phyloP scores from a whole-genome alignment of 2,113 vertebrate genomes.

The Gobio gobio region DNA sequence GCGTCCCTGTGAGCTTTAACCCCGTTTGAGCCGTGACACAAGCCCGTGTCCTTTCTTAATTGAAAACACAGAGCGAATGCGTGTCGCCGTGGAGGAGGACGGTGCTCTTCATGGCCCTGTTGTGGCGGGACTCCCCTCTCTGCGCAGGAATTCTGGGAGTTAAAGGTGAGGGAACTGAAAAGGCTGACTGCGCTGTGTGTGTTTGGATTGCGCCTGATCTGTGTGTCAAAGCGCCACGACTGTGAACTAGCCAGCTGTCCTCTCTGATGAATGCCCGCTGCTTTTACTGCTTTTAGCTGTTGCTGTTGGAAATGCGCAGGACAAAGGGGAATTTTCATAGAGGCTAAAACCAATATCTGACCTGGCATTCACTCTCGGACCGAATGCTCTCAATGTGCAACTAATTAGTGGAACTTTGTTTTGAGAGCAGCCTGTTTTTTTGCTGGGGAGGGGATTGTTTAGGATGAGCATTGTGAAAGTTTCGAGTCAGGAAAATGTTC shows the following conservation, averaged over 20 bases:
- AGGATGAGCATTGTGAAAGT: conserved; percentile 33
- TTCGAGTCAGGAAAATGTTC: conserved; percentile 11
- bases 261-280: neutral
- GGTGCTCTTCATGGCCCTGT: neutral
- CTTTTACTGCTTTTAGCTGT: conserved; percentile 8
- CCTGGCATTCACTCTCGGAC: conserved; percentile 2
- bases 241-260: conserved; percentile 36
- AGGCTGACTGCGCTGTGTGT: neutral
- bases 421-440: conserved; percentile 37
- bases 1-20: neutral
- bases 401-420: conserved; percentile 55
- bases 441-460: neutral
- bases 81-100: conserved; percentile 33
- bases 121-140: neutral
- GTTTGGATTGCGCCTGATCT: conserved; percentile 19
- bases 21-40: neutral
- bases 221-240: conserved; percentile 20
- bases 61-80: conserved; percentile 31
- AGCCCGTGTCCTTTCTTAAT: neutral
- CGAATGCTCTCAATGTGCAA: neutral
- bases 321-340: conserved; percentile 22
- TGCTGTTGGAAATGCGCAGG: conserved; percentile 4
- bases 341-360: conserved; percentile 33
- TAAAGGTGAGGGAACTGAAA: conserved; percentile 41
- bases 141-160: conserved; percentile 30